Evolutionary conservation across 2,888 invertebrate species (phyloP), one percentile per base, ranked within the genome.

Genomic region (Crocallis elinguaria): DNA sequence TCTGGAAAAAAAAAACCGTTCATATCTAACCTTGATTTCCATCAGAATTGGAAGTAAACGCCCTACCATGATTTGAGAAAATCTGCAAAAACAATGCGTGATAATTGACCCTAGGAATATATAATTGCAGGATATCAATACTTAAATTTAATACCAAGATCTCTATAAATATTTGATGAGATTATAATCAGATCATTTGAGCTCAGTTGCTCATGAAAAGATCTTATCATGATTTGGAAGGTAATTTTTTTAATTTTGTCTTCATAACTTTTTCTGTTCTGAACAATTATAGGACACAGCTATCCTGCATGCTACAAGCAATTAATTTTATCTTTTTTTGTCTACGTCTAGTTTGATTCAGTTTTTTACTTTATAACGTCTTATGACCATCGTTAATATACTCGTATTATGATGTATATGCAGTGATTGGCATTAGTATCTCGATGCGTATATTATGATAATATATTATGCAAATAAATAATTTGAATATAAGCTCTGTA

Each of bases 161-260:
- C 14, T 60, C 68, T 81, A 81, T 81, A 81, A 73, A 81, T 78
- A 76, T 69, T 57, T 60, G 64, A 62, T 32, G 54, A 69, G 66
- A 75, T 72, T 62, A 69, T 48, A 53, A 60, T 46, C 43, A 11
- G 60, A 62, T 70, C 71, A 75, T 67, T 73, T 60, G 60, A 65
- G 60, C 66, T 48, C 52, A 53, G 62, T 55, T 55, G 61, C 66
- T 67, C 67, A 72, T 57, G 59, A 67, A 36, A 68, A 69, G 64
- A 58, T 63, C 65, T 69, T 71, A 80, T 71, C 57, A 86, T 86
- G 85, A 71, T 75, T 78, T 73, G 74, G 70, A 84, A 85, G 86
- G 86, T 86, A 78, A 64, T n/a, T n/a, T n/a, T n/a, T n/a, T 1
- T 17, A 11, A 4, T 1, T n/a, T 12, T 2, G 11, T 29, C 5